Evolutionary conservation across 2,113 vertebrate genomes (phyloP), one percentile per base, ranked within the genome.

Genomic region (Scopus umbretta): DNA sequence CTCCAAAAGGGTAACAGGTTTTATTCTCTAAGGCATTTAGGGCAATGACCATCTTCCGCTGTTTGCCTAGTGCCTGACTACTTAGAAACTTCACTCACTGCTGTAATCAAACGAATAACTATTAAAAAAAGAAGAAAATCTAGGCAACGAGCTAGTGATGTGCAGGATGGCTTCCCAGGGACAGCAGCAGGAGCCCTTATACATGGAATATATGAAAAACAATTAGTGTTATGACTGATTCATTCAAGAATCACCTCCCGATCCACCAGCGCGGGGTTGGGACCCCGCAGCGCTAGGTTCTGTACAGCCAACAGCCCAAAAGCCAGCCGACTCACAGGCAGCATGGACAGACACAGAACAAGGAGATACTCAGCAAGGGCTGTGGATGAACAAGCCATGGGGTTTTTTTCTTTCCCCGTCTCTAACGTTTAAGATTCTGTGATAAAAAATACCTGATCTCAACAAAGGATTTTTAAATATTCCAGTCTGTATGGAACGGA

Each of bases 241-340:
- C 27, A n/a, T 52, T 65, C 83, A 88, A 7, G 72, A 90, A 68
- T 34, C 65, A 21, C n/a, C 47, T 40, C 68, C 16, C 1, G 5
- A 36, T 20, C 34, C 0, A 3, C 47, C 8, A 1, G 79, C 0
- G 4, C 59, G 29, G 23, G 32, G 45, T 4, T 3, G 1, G 74
- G 61, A 63, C 29, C 55, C 22, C 3, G 3, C 68, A 29, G 61
- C 3, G 1, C 66, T 11, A 16, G 61, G 30, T 5, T 59, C 58
- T 14, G 67, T 7, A 59, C 8, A 66, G 59, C 32, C 75, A 45
- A 27, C 17, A 78, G 62, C 72, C 38, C 30, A 23, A 27, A 59
- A 22, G 29, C 20, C 66, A 25, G n/a, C 23, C 20, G 3, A 7
- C 29, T 26, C 36, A 42, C 0, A 1, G 38, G n/a, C 40, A 45